Percentiles rank a stretch among this genome's conserved stretches.
Conservation (phyloP, 2,888 invertebrate genomes). For the Didymodactylos carnosus region DNA sequence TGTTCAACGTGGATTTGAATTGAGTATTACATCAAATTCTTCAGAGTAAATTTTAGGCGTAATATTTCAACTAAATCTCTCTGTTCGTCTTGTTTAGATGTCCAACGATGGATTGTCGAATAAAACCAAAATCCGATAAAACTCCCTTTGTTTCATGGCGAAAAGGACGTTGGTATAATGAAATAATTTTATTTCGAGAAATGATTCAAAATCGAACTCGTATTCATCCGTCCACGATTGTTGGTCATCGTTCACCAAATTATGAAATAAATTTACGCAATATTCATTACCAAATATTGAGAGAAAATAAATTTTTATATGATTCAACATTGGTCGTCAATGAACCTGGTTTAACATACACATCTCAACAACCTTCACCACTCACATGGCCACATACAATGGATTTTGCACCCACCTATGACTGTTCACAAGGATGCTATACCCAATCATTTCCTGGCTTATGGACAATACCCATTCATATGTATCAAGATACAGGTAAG, state of each 20-base stretch:
- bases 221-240: not conserved
- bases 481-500: not conserved
- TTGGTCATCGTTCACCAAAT: not conserved
- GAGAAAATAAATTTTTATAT: not conserved
- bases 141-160: not conserved
- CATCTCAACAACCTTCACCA: not conserved
- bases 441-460: not conserved
- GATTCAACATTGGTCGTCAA: not conserved
- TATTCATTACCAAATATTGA: not conserved
- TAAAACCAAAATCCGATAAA: not conserved
- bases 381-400: not conserved
- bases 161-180: not conserved
- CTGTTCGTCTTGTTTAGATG: no score
- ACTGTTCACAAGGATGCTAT: not conserved
- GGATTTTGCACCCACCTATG: not conserved
- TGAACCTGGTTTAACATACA: not conserved
- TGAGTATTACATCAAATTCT: not conserved
- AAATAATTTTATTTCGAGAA: not conserved
- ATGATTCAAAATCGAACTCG: not conserved
- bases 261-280: not conserved
- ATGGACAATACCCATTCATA: not conserved
- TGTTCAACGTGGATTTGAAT: not conserved
- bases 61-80: no score
- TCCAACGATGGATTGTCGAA: not conserved
- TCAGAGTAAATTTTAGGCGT: not conserved